These are phyloP conservation scores for Serilophus lunatus DNA, from an alignment of 2,113 vertebrate genomes.

Conservation along the genomic window DNA sequence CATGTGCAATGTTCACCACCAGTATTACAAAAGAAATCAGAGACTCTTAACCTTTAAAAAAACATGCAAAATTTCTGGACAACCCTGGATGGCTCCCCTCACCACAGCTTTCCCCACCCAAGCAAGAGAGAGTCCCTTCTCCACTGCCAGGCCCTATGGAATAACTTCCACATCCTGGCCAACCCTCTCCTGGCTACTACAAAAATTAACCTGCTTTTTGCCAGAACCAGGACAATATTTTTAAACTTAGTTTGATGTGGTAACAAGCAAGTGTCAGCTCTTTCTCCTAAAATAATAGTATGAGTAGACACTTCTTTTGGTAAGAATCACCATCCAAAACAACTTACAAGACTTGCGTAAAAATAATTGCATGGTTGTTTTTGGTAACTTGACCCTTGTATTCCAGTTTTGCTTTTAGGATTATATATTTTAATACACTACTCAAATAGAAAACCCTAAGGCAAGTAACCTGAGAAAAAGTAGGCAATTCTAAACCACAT, in stretches of 20 bases:
- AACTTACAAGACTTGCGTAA: neutral
- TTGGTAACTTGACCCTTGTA: neutral
- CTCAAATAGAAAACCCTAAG: neutral
- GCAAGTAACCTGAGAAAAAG: neutral
- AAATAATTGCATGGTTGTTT: neutral
- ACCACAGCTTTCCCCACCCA: neutral
- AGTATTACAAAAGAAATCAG: neutral
- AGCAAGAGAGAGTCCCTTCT: neutral
- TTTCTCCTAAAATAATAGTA: neutral
- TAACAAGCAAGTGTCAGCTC: neutral
- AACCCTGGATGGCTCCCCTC: neutral
- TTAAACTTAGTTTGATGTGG: neutral
- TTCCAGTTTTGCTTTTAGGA: neutral
- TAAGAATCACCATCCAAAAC: neutral
- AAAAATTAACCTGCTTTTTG: neutral
- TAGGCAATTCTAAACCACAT: neutral
- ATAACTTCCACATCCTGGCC: neutral
- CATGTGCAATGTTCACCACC: neutral
- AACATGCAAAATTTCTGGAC: rapidly evolving
- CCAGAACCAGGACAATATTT: neutral
- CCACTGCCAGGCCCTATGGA: neutral
- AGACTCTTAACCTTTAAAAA: no score
- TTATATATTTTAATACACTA: neutral
- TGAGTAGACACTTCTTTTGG: neutral
- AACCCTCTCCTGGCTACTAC: neutral